These are phyloP conservation scores for Caenorhabditis sp. DNA, from an alignment of 2,888 invertebrate species.

Conservation along the genomic window DNA sequence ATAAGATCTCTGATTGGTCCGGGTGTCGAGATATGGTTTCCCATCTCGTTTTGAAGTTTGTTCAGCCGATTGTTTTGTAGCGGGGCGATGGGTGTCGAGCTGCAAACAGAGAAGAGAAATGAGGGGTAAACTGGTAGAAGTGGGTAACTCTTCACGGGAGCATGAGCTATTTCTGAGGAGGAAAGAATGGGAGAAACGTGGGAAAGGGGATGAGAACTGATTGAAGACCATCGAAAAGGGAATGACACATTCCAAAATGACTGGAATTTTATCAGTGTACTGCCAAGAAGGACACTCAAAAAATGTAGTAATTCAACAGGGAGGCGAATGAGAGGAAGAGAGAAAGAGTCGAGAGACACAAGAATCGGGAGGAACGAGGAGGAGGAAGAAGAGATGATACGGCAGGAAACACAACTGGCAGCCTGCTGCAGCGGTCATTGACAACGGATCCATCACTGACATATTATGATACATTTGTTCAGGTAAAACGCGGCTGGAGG, in stretches of 20 bases:
- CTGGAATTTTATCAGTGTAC: constrained; percentile 37
- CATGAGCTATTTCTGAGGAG: not conserved
- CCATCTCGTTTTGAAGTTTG: constrained; percentile 54
- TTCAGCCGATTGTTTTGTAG: constrained; percentile 33
- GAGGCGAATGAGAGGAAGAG: too few species aligned
- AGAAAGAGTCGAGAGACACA: constrained; percentile 13
- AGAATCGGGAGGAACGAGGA: constrained; percentile 15
- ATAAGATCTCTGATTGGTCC: constrained; percentile 58
- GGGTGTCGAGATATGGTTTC: constrained; percentile 61
- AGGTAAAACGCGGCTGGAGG: constrained; percentile 46
- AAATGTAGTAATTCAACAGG: constrained; percentile 28
- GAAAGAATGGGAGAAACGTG: not conserved
- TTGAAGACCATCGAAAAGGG: not conserved
- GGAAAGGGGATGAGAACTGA: not conserved
- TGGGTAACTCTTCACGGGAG: too few species aligned
- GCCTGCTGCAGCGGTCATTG: constrained; percentile 5
- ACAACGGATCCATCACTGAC: constrained; percentile 41
- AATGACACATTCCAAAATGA: constrained; percentile 13
- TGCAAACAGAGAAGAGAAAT: constrained; percentile 16
- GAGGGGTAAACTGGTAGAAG: constrained; percentile 12
- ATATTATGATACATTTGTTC: constrained; percentile 55
- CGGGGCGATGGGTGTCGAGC: constrained; percentile 43
- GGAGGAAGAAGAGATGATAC: constrained; percentile 5
- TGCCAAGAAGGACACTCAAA: not conserved
- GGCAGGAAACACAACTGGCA: constrained; percentile 25